These are phyloP conservation scores for Micropterix aruncella DNA, from an alignment of 2,888 invertebrate genomes.

Conservation along the genomic window DNA sequence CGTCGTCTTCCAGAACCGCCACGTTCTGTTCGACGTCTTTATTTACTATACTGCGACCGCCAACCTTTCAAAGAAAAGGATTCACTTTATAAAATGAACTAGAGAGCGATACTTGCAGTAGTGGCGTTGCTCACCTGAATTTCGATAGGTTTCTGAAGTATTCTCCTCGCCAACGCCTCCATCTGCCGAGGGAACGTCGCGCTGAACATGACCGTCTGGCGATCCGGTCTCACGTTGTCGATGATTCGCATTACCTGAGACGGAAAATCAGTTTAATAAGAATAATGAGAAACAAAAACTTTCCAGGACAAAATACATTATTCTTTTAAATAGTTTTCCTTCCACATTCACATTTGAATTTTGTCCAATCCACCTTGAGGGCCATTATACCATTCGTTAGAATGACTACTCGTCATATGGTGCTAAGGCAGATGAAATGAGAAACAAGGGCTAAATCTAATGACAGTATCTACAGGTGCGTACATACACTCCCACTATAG, in stretches of 20 bases:
- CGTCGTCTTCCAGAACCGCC: slow-evolving; percentile 86
- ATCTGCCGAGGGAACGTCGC: slow-evolving; percentile 98
- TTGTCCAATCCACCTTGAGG: no score
- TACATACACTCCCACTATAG: no score
- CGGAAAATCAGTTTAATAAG: slow-evolving; percentile 6
- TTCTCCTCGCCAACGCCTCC: slow-evolving; percentile 93
- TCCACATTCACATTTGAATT: no score
- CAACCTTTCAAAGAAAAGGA: slow-evolving; percentile 53
- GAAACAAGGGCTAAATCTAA: no score
- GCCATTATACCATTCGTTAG: no score
- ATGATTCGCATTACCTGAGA: slow-evolving; percentile 86
- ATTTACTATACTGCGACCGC: slow-evolving; percentile 92
- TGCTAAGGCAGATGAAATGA: no score
- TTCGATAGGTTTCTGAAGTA: slow-evolving; percentile 90
- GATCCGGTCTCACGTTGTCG: slow-evolving; percentile 90
- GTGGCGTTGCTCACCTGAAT: slow-evolving; percentile 45
- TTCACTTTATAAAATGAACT: no score
- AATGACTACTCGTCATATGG: no score
- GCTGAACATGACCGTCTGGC: slow-evolving; percentile 98
- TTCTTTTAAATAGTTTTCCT: no score
- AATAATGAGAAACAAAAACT: slow-evolving; percentile 1
- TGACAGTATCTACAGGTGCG: no score
- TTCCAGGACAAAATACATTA: neutral
- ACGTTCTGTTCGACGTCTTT: slow-evolving; percentile 96
- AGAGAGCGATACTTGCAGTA: neutral